Evolutionary conservation across 2,113 vertebrate species (phyloP), one percentile per base, ranked within the genome.

Genomic region (Oceanites oceanicus): DNA sequence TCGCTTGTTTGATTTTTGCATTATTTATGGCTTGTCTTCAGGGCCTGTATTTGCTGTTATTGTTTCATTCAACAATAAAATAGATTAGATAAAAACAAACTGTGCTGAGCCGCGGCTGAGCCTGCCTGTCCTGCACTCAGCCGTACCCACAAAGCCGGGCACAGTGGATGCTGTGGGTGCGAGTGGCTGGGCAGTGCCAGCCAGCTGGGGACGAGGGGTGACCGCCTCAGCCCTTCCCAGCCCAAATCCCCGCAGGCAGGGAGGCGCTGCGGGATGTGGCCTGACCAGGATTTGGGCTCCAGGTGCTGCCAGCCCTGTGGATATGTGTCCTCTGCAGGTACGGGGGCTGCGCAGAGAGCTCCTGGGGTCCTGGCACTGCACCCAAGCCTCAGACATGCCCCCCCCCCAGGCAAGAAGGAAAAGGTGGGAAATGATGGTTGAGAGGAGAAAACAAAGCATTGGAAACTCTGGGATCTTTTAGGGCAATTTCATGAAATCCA

Each of bases 11-110:
- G 92, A 95, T 88, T 97, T 97, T 91, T 95, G 81, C 94, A 96
- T 98, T 98, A 97, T 97, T 97, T 97, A 97, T 96, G 80, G 91
- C 86, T 92, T 95, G 96, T 96, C 97, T 97, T 95, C 71, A 15
- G 96, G 96, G 95, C 83, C 85, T 75, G 77, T 87, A 88, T 97
- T 97, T 96, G 92, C 91, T 95, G 95, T 97, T 96, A 97, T 95
- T 97, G 96, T 97, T 97, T 96, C 96, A 96, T 97, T 96, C 93
- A 89, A 93, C 96, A 95, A 91, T 94, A 94, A 96, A 97, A 93
- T 47, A 86, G 91, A 97, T 97, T 82, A 90, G 95, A 96, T 90
- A 94, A 95, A 97, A 97, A 86, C 96, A 93, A 96, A 92, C 87
- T 26, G 81, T 34, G 44, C 93, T 9, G 59, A 75, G 88, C 72